Base-by-base conservation (phyloP, 1,140 invertebrate species). In the Drosophila virilis region DNA sequence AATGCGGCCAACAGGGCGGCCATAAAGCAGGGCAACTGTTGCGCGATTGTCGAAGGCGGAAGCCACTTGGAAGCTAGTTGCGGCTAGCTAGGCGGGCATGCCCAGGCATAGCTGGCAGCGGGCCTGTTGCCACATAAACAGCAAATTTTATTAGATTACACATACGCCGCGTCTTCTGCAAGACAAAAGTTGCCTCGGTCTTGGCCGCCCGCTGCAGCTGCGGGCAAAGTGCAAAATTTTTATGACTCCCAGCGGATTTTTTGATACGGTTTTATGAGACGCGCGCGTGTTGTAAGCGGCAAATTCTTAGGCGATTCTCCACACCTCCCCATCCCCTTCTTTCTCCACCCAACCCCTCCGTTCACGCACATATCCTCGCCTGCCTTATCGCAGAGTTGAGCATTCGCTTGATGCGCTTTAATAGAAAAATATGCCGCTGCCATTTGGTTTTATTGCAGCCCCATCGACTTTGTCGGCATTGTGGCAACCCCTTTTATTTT, bases 241-340 rank as follows among this genome's bases (percentile, higher is more conserved):
- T 89, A 89, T 62, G 85, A 89, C 84, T 89, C 84, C 84, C 84
- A 90, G 48, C 74, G 84, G 84, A 89, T 90, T 78, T 90, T 89
- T 89, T 89, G 85, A 89, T 89, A 89, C 84, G 84, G 89, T 89
- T 89, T 89, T 89, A 89, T 90, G 84, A 90, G 84, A 90, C 84
- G 85, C 85, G 85, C 84, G 84, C 84, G 84, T 88, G 84, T 84
- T 89, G 85, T 88, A 88, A 89, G 80, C 73, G 65, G 74, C 70
- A 67, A 68, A 68, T 57, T 73, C 70, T 55, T 73, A 72, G 79
- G 71, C 79, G 74, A 88, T 77, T 82, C 62, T 43, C 61, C 69
- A 43, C 2, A 43, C 2, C 43, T 13, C 1, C 8, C 32, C 12
- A n/a, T n/a, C n/a, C n/a, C n/a, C n/a, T n/a, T n/a, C n/a, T n/a